Percentiles rank a stretch among this genome's conserved stretches.
These are phyloP conservation scores for Excalfactoria chinensis DNA, from an alignment of 2,113 vertebrate genomes.

Conservation along the genomic window DNA sequence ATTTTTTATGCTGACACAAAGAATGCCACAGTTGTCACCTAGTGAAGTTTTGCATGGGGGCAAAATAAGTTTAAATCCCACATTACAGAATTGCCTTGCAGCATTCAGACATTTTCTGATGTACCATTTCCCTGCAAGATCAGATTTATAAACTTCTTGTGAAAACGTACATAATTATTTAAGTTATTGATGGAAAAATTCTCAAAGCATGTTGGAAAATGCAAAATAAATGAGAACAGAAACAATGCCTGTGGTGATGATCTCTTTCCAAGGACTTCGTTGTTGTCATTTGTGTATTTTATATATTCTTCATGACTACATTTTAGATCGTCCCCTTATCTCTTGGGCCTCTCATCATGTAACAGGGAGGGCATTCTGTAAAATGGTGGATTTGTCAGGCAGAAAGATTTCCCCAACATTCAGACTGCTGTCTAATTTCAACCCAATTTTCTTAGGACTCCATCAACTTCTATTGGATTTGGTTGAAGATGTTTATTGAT, in stretches of 20 bases:
- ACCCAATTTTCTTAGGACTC: not conserved
- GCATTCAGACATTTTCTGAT: not conserved
- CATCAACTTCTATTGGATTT: not conserved
- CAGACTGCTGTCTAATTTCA: not conserved
- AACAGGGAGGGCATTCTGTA: not conserved
- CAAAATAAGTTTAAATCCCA: conserved; percentile 39
- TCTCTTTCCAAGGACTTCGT: not conserved
- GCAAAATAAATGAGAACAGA: not conserved
- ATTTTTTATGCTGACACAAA: conserved; percentile 65
- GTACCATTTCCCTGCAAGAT: not conserved
- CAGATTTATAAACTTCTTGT: not conserved
- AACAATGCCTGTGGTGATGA: not conserved
- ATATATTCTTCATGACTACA: not conserved
- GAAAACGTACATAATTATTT: not conserved
- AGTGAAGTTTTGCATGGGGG: conserved; percentile 24
- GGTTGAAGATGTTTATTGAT: not conserved
- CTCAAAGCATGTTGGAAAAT: not conserved
- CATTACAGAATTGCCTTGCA: conserved; percentile 10
- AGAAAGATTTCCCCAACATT: not conserved
- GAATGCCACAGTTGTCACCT: conserved; percentile 60
- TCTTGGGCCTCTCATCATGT: not conserved
- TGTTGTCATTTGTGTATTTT: not conserved
- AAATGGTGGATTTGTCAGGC: not conserved
- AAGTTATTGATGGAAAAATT: not conserved
- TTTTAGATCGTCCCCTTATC: not conserved